Evolutionary conservation across 92 coral and sea anemone genomes (phyloP), one percentile per base, ranked within the genome.

Genomic region (Anthopleura xanthogrammica): DNA sequence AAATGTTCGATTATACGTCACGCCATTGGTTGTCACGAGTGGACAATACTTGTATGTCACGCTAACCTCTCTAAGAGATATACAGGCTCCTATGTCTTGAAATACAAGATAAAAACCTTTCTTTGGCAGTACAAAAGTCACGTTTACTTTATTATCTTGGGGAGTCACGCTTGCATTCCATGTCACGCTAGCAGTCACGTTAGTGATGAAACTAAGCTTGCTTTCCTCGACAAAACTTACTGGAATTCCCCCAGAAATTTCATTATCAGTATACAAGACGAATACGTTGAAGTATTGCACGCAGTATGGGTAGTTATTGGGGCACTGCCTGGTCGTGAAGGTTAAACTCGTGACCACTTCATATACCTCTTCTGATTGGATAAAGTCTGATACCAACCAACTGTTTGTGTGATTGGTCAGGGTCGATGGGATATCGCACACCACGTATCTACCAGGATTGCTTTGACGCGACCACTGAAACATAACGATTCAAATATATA

Each of bases 331-430:
- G 13, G 91, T 88, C 24, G 89, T 92, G 77, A 92, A 92, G 42
- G 78, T 86, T 36, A 92, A 72, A n/a, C 81, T 52, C 39, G 88
- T 80, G n/a, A 86, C 85, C 52, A 90, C 87, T 58, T 76, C 83
- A 40, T 75, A 66, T 8, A 93, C 95, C 70, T 60, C 74, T 52
- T 87, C 82, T 71, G 88, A 76, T 88, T 83, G 89, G 79, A 92
- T 92, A 66, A 87, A 90, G 20, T 92, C 88, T 10, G 95, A 92
- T 60, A 89, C 82, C 48, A 92, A 60, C 95, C 95, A 92, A 83
- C 88, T 92, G 86, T 92, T 82, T 0, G 95, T 85, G 65, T 78
- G 81, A 66, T 83, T 90, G 41, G 85, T 85, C 64, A 29, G 39
- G 0, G 95, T 92, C 42, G 85, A 80, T 41, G 81, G 62, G 16